These are phyloP conservation scores for Picathartes gymnocephalus DNA, from an alignment of 2,113 vertebrate species.

Conservation along the genomic window DNA sequence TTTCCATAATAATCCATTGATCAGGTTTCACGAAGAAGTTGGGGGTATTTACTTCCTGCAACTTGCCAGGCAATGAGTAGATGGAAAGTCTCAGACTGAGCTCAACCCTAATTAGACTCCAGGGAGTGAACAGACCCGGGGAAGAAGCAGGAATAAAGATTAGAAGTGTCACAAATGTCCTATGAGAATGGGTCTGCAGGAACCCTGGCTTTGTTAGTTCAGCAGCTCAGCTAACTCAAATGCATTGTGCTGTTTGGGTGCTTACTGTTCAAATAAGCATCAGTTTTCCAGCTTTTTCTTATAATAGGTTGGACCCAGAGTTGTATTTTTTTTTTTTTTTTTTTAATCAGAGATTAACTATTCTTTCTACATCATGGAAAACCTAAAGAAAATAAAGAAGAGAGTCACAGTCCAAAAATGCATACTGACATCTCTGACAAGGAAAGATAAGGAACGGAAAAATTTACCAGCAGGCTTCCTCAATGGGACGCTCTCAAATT, in stretches of 20 bases:
- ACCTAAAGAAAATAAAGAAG: not conserved
- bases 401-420: not conserved
- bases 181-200: not conserved
- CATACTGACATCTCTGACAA: not conserved
- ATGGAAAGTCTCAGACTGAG: not conserved
- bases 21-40: not conserved
- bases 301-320: not conserved
- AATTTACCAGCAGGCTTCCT: not conserved
- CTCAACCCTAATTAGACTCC: constrained; percentile 15
- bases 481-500: not conserved
- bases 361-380: not conserved
- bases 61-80: not conserved
- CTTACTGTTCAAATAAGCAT: not conserved
- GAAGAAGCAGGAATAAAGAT: not conserved
- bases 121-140: not conserved
- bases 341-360: not conserved
- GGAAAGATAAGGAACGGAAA: not conserved
- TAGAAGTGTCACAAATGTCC: not conserved
- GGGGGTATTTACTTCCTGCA: not conserved
- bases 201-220: not conserved
- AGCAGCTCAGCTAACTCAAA: not conserved
- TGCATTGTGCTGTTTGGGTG: not conserved
- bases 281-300: not conserved
- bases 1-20: not conserved
- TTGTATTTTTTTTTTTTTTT: not conserved